These are phyloP conservation scores for Plotosus lineatus DNA, from an alignment of 2,113 vertebrate species.

Conservation along the genomic window DNA sequence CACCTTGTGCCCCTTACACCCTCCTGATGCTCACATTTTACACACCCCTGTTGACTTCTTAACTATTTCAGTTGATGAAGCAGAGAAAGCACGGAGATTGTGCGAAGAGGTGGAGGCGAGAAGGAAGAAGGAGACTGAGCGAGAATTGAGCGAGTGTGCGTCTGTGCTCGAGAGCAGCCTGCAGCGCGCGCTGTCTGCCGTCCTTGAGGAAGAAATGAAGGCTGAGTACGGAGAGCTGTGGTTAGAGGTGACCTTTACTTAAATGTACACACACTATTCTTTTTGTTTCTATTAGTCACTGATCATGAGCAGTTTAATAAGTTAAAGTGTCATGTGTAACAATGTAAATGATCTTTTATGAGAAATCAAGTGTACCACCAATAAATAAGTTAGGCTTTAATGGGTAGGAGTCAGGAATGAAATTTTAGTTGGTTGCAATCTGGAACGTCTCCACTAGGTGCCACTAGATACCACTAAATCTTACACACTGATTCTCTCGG, in stretches of 20 bases:
- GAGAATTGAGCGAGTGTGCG: constrained; percentile 64
- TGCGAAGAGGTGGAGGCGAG: not conserved
- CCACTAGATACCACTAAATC: no score
- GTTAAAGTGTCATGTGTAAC: no score
- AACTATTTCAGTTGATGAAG: not conserved
- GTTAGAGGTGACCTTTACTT: constrained; percentile 76
- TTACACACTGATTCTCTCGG: no score
- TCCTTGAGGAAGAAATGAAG: constrained; percentile 91
- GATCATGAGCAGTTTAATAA: no score
- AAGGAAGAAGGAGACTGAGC: not conserved
- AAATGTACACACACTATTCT: not conserved
- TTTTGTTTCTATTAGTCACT: no score
- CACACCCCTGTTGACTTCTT: no score
- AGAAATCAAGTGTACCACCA: no score
- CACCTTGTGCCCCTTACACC: not conserved
- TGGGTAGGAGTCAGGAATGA: no score
- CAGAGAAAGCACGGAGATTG: not conserved
- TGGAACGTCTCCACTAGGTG: no score
- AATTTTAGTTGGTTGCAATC: no score
- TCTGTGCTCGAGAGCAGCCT: constrained; percentile 78
- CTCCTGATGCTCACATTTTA: not conserved
- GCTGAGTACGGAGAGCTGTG: constrained; percentile 81
- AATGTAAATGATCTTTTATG: no score
- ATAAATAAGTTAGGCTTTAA: no score
- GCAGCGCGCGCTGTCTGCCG: constrained; percentile 79